Base-by-base conservation (phyloP, 2,888 invertebrate genomes). In the Rhingia campestris region DNA sequence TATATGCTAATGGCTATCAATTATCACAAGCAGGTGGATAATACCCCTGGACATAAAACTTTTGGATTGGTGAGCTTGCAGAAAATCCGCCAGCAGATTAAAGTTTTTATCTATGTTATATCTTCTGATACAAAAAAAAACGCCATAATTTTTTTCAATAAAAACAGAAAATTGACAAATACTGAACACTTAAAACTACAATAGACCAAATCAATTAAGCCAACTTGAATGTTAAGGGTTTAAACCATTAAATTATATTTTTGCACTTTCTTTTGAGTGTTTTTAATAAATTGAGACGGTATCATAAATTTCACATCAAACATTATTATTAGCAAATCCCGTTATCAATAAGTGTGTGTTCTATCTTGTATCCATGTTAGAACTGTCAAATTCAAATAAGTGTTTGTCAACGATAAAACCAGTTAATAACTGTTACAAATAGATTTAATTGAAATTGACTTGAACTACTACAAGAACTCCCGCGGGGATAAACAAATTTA, bases 391-490 rank as follows among this genome's bases (percentile, higher is more conserved):
- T 47, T 12, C 53, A 41, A 41, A 7, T 67, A n/a, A 43, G 33
- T 43, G 6, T 66, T 43, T 54, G 53, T 51, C 39, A 51, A 51
- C 47, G 47, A 49, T 47, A 6, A 47, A 63, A 47, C 37, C 35
- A 35, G 35, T n/a, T 33, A 32, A 63, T 1, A 30, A 30, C 45
- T 54, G 14, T 14, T 30, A 35, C 32, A 33, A 58, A 58, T 14
- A 74, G 12, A 58, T 58, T 39, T 64, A 45, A 73, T 45, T 61
- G 30, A 54, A 56, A 39, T 49, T 39, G 32, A 56, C 47, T 56
- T 64, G 56, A 74, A 56, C 47, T 59, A 75, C 66, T 59, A 75
- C 67, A 75, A 37, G 41, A 59, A 49, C 49, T 66, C 66, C 59
- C n/a, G n/a, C n/a, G n/a, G n/a, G n/a, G n/a, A n/a, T n/a, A n/a